Conservation (phyloP, 1,140 invertebrate genomes). For the Aradophagus sp. region DNA sequence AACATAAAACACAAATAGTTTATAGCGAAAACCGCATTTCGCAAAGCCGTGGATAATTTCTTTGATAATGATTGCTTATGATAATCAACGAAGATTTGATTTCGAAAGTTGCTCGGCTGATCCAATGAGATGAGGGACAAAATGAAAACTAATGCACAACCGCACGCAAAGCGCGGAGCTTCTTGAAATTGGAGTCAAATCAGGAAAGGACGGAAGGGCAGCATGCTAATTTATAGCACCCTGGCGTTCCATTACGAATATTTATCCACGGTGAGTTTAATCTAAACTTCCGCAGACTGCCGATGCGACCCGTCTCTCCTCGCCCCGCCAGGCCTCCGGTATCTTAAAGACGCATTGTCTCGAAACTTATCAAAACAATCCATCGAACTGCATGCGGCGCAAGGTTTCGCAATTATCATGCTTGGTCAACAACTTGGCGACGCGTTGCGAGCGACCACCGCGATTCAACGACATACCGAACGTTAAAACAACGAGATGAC, state of each 20-base stretch:
- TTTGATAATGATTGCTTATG: constrained; percentile 44
- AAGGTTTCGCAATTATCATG: constrained; percentile 22
- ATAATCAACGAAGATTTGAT: constrained; percentile 47
- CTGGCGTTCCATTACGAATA: constrained; percentile 76
- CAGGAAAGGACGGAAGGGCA: constrained; percentile 61
- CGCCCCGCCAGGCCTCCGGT: constrained; percentile 56
- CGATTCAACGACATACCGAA: constrained; percentile 9
- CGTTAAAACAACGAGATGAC: constrained; percentile 21
- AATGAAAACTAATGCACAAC: constrained; percentile 59
- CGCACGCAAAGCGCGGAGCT: constrained; percentile 45
- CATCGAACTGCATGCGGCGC: constrained; percentile 52
- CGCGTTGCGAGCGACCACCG: background rate
- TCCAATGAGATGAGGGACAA: constrained; percentile 23
- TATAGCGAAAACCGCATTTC: no score
- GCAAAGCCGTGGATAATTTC: constrained; percentile 4
- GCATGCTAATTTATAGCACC: constrained; percentile 76
- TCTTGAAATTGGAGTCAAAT: constrained; percentile 61
- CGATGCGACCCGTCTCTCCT: constrained; percentile 45
- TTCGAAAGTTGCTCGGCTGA: constrained; percentile 26
- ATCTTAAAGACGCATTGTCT: constrained; percentile 75
- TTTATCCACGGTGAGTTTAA: constrained; percentile 75
- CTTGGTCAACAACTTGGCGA: constrained; percentile 19
- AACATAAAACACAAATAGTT: no score
- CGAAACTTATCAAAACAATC: constrained; percentile 74
- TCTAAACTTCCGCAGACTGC: constrained; percentile 74